Conservation (phyloP, 2,797 vertebrate genomes). For the Anableps anableps region DNA sequence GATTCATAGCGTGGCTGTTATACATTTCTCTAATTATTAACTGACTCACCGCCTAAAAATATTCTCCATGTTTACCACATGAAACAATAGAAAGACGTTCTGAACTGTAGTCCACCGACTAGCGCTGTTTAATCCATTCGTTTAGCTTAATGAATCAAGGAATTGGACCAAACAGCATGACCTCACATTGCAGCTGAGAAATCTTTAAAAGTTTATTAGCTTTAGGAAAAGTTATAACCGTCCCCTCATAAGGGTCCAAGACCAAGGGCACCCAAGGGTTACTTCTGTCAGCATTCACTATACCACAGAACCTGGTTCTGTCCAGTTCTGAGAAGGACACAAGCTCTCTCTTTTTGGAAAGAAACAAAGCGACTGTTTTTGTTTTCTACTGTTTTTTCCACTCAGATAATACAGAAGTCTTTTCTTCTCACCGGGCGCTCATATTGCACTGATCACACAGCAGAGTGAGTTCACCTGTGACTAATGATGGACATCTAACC, state of each 20-base stretch:
- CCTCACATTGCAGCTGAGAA: not conserved
- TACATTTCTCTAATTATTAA: conserved; percentile 83
- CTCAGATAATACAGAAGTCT: conserved; percentile 56
- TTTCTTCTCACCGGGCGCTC: conserved; percentile 55
- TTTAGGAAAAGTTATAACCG: not conserved
- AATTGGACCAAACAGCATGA: not conserved
- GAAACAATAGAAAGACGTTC: conserved; percentile 16
- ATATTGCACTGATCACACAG: conserved; percentile 47
- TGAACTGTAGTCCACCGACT: not conserved
- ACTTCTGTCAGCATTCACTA: conserved; percentile 21
- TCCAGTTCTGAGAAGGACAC: conserved; percentile 42
- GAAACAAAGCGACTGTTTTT: conserved; percentile 56
- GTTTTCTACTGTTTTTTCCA: conserved; percentile 21
- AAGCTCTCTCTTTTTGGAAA: conserved; percentile 25
- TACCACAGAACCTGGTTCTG: conserved; percentile 61
- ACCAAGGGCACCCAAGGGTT: conserved; percentile 43
- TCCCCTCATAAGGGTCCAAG: conserved; percentile 9
- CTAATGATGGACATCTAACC: conserved; percentile 11
- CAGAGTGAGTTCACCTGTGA: conserved; percentile 10
- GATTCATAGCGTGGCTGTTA: conserved; percentile 65
- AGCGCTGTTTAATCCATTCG: conserved; percentile 8
- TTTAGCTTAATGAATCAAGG: not conserved
- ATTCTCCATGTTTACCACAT: conserved; percentile 20
- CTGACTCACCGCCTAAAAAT: conserved; percentile 52
- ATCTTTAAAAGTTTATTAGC: not conserved